Base-by-base conservation (phyloP, 2,113 vertebrate genomes). In the Osmerus mordax region DNA sequence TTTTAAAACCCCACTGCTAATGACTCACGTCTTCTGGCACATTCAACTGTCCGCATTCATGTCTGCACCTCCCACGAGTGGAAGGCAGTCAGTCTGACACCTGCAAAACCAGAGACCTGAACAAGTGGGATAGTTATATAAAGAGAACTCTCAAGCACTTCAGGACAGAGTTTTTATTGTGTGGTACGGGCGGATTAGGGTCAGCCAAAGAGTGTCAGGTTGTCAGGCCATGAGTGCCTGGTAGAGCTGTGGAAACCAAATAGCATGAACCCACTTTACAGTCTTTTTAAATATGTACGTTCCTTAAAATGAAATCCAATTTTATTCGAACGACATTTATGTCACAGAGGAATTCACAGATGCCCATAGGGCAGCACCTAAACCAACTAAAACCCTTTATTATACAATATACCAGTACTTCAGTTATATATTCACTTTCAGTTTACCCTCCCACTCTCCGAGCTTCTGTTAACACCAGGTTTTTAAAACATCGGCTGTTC, bases 121-220 rank as follows among this genome's bases (percentile, higher is more conserved):
- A 82, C 75, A 83, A 83, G 88, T 88, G 84, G 81, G 83, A 83
- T 84, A 83, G 84, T 90, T 91, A 90, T 81, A 87, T 92, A 90
- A 90, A 90, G 87, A 79, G 72, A 78, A 81, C 78, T 76, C 74
- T 80, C 60, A 65, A 84, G 85, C 81, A 80, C 61, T 72, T 56
- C 19, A 67, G 53, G 67, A 8, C 66, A 29, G 12, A 11, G 58
- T 47, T 51, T 47, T 70, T 70, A 51, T 52, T 52, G 68, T 60
- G 53, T 29, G 59, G 73, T 74, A 74, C 62, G 81, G 79, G 71
- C 70, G 79, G 80, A 75, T 76, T 76, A 76, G 86, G 87, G 85
- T 88, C 82, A 83, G 76, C 72, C 15, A 73, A 16, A 64, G 65
- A 65, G 81, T 64, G 79, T 89, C 83, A 25, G 78, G 84, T 88